Conservation (phyloP, 2,888 invertebrate genomes). For the Cataglyphis livida region DNA sequence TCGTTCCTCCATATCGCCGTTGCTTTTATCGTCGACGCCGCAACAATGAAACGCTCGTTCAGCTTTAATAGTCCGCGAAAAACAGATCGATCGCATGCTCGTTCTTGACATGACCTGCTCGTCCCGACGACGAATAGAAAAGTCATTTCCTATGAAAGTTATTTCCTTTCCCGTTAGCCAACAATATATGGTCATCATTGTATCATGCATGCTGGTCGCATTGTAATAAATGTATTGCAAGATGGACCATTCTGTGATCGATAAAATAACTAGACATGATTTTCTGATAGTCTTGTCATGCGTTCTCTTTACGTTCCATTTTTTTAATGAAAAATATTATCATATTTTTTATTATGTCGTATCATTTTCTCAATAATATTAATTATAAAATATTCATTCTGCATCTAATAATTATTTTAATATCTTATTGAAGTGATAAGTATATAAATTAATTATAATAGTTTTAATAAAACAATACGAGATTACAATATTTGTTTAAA, state of each 20-base stretch:
- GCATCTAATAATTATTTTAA: not conserved
- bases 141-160: conserved; percentile 68
- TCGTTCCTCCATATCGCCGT: conserved; percentile 14
- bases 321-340: not conserved
- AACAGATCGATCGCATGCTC: conserved; percentile 72
- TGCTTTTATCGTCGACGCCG: conserved; percentile 33
- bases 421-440: not conserved
- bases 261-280: not conserved
- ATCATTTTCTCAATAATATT: not conserved
- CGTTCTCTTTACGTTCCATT: not conserved
- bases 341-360: not conserved
- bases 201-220: not conserved
- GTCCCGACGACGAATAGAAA: conserved; percentile 60
- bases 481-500: not conserved
- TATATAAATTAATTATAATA: not conserved
- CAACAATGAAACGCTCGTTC: conserved; percentile 60
- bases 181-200: conserved; percentile 25
- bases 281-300: not conserved
- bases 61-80: conserved; percentile 73
- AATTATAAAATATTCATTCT: not conserved
- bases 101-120: conserved; percentile 51
- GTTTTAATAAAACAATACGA: not conserved
- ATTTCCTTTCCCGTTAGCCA: conserved; percentile 44
- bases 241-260: not conserved
- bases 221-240: not conserved